Base-by-base conservation (phyloP, 2,797 vertebrate species). In the Crenuchus spilurus region DNA sequence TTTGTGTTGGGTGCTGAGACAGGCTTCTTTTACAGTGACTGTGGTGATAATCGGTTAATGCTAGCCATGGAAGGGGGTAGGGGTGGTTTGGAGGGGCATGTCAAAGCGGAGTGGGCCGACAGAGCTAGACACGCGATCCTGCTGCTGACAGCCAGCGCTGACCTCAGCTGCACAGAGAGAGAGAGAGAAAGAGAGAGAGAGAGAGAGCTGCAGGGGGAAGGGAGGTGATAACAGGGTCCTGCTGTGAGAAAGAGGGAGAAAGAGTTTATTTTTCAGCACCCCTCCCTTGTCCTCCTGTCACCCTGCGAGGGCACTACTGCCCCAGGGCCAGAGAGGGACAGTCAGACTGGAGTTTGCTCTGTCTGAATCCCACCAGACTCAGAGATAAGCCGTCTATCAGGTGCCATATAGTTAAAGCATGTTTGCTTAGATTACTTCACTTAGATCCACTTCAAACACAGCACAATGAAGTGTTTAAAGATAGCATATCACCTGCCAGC, bases 1-100 rank as follows among this genome's bases (percentile, higher is more conserved):
- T 88, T 82, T 90, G 83, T 89, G 83, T 82, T 87, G 87, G 88
- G 55, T 52, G 88, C 87, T 83, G 88, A 88, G 84, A 82, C 75
- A 76, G 87, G 84, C 78, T 91, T 86, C 85, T 90, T 89, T 92
- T 91, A 91, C 89, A 84, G 86, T 85, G 85, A 75, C 84, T 74
- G 71, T 81, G 84, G 88, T 81, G 90, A 92, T 91, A 92, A 92
- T 92, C 88, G 88, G 88, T 87, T 89, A 88, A 90, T 90, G 85
- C 87, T 88, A 86, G 88, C 90, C 86, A 87, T 88, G 83, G 87
- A n/a, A n/a, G 83, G 58, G 42, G 26, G 82, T 42, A 79, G 86
- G 87, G 80, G 37, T 22, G 26, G 83, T 37, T 81, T 84, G 87
- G 80, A 37, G 75, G 67, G 62, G 46, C 18, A 24, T 42, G 60